These are phyloP conservation scores for Anthopleura xanthogrammica DNA, from an alignment of 92 coral and sea anemone species.

Conservation along the genomic window DNA sequence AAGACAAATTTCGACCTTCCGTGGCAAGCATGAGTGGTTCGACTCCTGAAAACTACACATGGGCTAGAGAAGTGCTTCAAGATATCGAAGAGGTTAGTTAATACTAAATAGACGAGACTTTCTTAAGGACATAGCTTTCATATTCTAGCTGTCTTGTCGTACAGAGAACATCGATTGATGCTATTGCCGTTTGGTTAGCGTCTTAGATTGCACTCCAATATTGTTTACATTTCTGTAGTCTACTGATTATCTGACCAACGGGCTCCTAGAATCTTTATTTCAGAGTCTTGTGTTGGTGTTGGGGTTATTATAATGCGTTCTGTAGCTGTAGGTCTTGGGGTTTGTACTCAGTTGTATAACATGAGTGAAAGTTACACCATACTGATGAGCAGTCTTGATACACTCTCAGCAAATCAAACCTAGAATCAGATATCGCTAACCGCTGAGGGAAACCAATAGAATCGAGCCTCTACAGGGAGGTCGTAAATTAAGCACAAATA, in stretches of 20 bases:
- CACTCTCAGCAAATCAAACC: background rate
- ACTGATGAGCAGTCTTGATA: background rate
- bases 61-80: constrained; percentile 40
- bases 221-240: constrained; percentile 33
- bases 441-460: background rate
- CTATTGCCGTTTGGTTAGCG: background rate
- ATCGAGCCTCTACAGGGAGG: constrained; percentile 13
- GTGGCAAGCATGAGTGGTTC: constrained; percentile 16
- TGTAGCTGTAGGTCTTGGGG: background rate
- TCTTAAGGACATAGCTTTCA: background rate
- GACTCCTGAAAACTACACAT: constrained; percentile 20
- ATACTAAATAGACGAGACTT: background rate
- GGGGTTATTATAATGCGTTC: background rate
- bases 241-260: background rate
- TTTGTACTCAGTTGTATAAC: background rate
- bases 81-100: constrained; percentile 33
- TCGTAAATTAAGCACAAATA: background rate
- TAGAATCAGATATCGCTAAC: constrained; percentile 15
- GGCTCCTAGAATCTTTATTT: background rate
- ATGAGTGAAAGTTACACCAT: background rate
- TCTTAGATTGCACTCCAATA: constrained; percentile 16
- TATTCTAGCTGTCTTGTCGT: background rate
- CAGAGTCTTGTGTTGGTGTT: background rate
- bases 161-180: background rate
- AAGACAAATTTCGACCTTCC: constrained; percentile 6